Base-by-base conservation (phyloP, 2,888 invertebrate genomes). In the Epicampocera succincta region DNA sequence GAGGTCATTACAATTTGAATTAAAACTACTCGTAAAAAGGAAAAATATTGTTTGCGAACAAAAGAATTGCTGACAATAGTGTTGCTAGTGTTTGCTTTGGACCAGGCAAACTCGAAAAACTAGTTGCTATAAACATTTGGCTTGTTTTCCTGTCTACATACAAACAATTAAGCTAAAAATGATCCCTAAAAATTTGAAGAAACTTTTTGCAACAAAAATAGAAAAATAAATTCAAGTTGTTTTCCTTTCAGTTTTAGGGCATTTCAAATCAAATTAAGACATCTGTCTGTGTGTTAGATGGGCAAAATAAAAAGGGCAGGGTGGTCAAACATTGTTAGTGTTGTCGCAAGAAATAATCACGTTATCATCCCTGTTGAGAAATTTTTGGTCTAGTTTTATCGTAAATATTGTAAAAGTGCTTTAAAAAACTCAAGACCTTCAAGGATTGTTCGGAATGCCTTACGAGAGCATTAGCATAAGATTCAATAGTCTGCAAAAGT, bases 1-100 rank as follows among this genome's bases (percentile, higher is more conserved):
- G 81, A 82, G 82, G 82, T 82, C 78, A 82, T 82, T 82, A 65
- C 73, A 82, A 81, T 73, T 76, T 69, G 11, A 73, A 58, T 71
- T 68, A 42, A 69, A 76, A 33, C 9, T 33, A n/a, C n/a, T n/a
- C n/a, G n/a, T 9, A 33, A 33, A 33, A 33, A 29, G 50, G 29
- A 29, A 61, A 65, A 74, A 56, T 56, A 25, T 38, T 52, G 50
- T 69, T 61, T 72, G 9, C 21, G 21, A 33, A 21, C 29, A 42
- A 29, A 54, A 19, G 8, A 56, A 68, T 21, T 75, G 52, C 40
- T 71, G 58, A 75, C 74, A 78, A 66, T 78, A 48, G 25, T 61
- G 46, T 17, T 61, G 29, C 0, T 72, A 33, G 25, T 29, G 65
- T 50, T 68, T 68, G 40, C 4, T 5, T 11, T 5, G 46, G 46